Evolutionary conservation across 2,113 vertebrate genomes (phyloP).

Genomic region (Panthera uncia): DNA sequence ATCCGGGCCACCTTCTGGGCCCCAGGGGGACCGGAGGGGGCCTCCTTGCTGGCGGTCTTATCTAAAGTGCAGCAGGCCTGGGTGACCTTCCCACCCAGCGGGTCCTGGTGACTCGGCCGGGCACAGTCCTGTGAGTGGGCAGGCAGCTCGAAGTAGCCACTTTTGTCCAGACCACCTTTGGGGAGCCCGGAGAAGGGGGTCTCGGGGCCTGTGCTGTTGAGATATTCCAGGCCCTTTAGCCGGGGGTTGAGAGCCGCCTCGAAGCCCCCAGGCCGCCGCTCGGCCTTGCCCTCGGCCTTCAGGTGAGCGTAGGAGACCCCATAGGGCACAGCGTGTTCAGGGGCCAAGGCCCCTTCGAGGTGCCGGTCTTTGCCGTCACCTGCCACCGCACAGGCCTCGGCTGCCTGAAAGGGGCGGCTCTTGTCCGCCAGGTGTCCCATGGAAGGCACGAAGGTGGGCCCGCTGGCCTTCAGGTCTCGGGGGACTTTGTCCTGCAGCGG

Average conservation of each 20-base stretch:
- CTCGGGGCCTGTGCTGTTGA: conserved; percentile 88
- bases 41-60: conserved; percentile 87
- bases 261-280: conserved; percentile 92
- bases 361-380: conserved; percentile 90
- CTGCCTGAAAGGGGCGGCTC: conserved; percentile 90
- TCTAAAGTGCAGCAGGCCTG: conserved; percentile 93
- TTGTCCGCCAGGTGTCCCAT: conserved; percentile 92
- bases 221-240: conserved; percentile 92
- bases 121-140: conserved; percentile 91
- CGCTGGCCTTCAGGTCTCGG: conserved; percentile 91
- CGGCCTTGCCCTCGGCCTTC: conserved; percentile 90
- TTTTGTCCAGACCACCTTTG: conserved; percentile 87
- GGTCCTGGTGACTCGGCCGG: conserved; percentile 86
- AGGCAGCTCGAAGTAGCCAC: conserved; percentile 88
- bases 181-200: conserved; percentile 86
- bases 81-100: conserved; percentile 79
- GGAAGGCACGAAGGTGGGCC: conserved; percentile 94
- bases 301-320: conserved; percentile 82
- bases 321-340: conserved; percentile 63
- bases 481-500: conserved; percentile 90
- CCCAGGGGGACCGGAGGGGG: not conserved
- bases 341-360: conserved; percentile 77
- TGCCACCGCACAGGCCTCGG: conserved; percentile 88
- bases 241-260: conserved; percentile 84
- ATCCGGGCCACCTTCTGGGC: conserved; percentile 95